Conservation (phyloP, 2,797 vertebrate genomes). For the Aratinga solstitialis region DNA sequence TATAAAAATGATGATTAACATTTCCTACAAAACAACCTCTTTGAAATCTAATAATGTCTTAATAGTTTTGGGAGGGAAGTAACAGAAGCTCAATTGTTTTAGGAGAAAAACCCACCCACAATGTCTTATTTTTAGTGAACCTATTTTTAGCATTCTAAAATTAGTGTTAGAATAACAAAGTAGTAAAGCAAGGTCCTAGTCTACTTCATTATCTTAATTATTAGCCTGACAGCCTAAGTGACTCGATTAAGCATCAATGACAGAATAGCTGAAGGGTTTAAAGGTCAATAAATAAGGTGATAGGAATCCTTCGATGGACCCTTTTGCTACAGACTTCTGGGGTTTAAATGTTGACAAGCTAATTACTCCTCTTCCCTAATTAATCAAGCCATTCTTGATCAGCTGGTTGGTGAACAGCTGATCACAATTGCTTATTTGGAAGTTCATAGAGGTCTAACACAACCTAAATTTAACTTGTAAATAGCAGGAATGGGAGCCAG, state of each 20-base stretch:
- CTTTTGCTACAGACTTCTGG: slow-evolving; percentile 81
- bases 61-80: slow-evolving; percentile 39
- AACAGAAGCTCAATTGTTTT: slow-evolving; percentile 60
- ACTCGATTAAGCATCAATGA: slow-evolving; percentile 90
- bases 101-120: slow-evolving; percentile 66
- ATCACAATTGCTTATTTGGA: slow-evolving; percentile 69
- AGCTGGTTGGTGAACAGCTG: slow-evolving; percentile 72
- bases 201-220: slow-evolving; percentile 86
- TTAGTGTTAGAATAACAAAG: slow-evolving; percentile 85
- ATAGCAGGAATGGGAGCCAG: slow-evolving; percentile 69
- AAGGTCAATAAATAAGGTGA: slow-evolving; percentile 93
- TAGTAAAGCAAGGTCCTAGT: slow-evolving; percentile 88
- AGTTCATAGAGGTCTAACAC: slow-evolving; percentile 62
- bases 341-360: slow-evolving; percentile 93
- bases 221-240: slow-evolving; percentile 86
- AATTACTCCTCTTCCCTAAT: slow-evolving; percentile 89
- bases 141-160: slow-evolving; percentile 97
- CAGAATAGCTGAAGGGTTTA: slow-evolving; percentile 83
- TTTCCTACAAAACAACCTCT: slow-evolving; percentile 34
- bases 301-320: slow-evolving; percentile 86
- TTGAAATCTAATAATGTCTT: slow-evolving; percentile 50
- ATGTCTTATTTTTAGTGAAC: slow-evolving; percentile 78
- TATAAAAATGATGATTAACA: slow-evolving; percentile 33
- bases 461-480: slow-evolving; percentile 70
- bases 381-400: slow-evolving; percentile 74